Conservation (phyloP, 1,140 invertebrate genomes). For the Trichomalopsis sarcophagae region DNA sequence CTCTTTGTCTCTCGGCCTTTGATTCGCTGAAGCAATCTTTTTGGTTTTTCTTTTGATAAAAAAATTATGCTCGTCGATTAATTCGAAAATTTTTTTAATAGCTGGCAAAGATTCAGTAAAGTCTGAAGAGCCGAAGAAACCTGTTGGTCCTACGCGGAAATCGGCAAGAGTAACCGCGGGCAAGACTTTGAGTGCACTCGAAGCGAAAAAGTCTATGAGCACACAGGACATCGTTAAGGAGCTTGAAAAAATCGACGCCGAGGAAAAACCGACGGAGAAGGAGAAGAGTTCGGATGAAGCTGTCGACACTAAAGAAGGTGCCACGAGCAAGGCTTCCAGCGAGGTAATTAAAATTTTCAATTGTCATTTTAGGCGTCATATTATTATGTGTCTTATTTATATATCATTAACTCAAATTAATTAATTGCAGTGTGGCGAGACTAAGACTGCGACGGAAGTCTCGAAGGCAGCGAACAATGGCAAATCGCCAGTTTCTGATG, state of each 20-base stretch:
- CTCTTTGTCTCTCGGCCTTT: neutral
- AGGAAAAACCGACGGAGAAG: constrained; percentile 44
- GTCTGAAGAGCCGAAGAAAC: constrained; percentile 29
- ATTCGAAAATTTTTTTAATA: neutral
- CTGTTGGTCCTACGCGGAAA: constrained; percentile 32
- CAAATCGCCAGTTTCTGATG: neutral
- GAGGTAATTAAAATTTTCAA: constrained; percentile 11
- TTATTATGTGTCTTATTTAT: neutral
- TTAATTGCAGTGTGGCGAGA: neutral
- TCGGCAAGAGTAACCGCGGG: constrained; percentile 30
- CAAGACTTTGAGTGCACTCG: neutral
- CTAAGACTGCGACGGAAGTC: constrained; percentile 2
- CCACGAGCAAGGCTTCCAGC: constrained; percentile 26
- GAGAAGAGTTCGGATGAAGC: constrained; percentile 56
- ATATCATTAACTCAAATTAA: neutral
- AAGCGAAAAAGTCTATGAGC: constrained; percentile 31
- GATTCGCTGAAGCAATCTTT: neutral
- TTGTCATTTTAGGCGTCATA: neutral
- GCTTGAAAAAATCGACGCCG: constrained; percentile 44
- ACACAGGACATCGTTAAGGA: constrained; percentile 36
- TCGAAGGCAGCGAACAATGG: neutral
- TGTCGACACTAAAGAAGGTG: neutral
- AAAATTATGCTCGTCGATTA: neutral
- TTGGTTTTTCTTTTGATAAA: neutral
- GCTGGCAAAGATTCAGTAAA: constrained; percentile 17